A percentile compares a stretch with the other conserved stretches of the same genome.
Conservation (phyloP, 1,140 invertebrate species). For the Drosophila funebris region DNA sequence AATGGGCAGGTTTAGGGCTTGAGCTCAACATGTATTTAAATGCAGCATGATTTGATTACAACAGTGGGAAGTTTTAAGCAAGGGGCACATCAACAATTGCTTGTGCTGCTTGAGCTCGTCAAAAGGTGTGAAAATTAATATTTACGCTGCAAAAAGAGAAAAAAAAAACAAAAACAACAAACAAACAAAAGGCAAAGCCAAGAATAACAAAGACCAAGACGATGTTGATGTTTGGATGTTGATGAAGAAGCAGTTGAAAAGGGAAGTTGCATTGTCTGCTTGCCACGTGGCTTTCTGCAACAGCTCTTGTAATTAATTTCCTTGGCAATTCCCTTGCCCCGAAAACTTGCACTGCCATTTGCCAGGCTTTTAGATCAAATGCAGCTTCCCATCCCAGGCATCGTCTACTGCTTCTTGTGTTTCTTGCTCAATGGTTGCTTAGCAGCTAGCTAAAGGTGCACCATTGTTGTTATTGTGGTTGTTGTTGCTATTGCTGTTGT, state of each 20-base stretch:
- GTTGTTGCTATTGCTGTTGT: conserved; percentile 6
- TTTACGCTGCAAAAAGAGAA: conserved; percentile 47
- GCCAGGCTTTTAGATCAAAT: conserved; percentile 66
- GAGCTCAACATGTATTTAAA: conserved; percentile 48
- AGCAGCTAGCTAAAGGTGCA: conserved; percentile 44
- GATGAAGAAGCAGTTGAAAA: background rate
- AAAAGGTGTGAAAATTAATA: conserved; percentile 77
- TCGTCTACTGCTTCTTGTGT: conserved; percentile 7
- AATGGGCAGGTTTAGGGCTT: background rate
- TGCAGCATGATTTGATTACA: conserved; percentile 62
- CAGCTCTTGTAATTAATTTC: conserved; percentile 61
- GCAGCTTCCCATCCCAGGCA: conserved; percentile 44
- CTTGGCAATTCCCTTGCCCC: background rate
- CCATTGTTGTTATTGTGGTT: conserved; percentile 28
- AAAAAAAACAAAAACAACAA: conserved; percentile 2
- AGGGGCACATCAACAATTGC: conserved; percentile 26
- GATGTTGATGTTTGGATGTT: background rate
- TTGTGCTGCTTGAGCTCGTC: conserved; percentile 29
- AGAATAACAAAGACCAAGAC: background rate
- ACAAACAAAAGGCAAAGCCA: background rate
- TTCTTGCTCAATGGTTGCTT: conserved; percentile 44
- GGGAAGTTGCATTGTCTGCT: conserved; percentile 32
- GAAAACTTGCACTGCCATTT: conserved; percentile 46
- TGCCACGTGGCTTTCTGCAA: conserved; percentile 32
- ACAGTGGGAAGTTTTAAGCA: background rate